Base-by-base conservation (phyloP, 1,140 invertebrate species). In the Tetragonula clypearis region DNA sequence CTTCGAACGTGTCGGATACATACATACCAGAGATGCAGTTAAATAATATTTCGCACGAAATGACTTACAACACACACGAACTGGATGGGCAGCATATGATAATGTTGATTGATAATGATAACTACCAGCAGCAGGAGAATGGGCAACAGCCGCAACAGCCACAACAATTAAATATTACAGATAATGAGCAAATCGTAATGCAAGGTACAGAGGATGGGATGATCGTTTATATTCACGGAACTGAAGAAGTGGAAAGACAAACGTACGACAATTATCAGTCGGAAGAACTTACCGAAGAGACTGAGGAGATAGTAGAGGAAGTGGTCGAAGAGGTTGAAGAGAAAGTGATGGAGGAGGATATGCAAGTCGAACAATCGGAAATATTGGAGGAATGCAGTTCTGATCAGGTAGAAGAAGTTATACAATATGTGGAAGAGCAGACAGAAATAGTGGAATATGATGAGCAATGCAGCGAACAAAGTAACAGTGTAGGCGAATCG, bases 401-500 rank as follows among this genome's bases (percentile, higher is more conserved):
- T 9, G 89, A 91, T 83, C 92, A 93, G 2, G 91, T 93, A 1
- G 93, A 93, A 58, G 93, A 94, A 72, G 91, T 93, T 1, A 93
- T 95, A 86, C 94, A 94, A 30, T 95, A 95, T 49, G 93, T 95
- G 4, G 93, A 93, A 58, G 94, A 95, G 72, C 94, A 94, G 82
- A 94, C 94, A 1, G 94, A 94, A 82, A 94, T 95, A 68, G 92
- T 95, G 1, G 94, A 95, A 72, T 95, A 94, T 55, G 91, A 94
- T 2, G 93, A 92, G 15, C 92, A 92, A 78, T 88, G 91, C 26
- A 88, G 87, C 30, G 92, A 91, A 68, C 88, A 87, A 30, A 92
- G 86, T 55, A 90, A 87, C 12, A 74, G 75, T 58, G 88, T 88
- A 12, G 90, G 90, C 35, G 91, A 90, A 14, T 62, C 71, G 6